Evolutionary conservation across 23 tunicate species (phyloP), one percentile per base, ranked within the genome.

Genomic region (Clavelina lepadiformis): DNA sequence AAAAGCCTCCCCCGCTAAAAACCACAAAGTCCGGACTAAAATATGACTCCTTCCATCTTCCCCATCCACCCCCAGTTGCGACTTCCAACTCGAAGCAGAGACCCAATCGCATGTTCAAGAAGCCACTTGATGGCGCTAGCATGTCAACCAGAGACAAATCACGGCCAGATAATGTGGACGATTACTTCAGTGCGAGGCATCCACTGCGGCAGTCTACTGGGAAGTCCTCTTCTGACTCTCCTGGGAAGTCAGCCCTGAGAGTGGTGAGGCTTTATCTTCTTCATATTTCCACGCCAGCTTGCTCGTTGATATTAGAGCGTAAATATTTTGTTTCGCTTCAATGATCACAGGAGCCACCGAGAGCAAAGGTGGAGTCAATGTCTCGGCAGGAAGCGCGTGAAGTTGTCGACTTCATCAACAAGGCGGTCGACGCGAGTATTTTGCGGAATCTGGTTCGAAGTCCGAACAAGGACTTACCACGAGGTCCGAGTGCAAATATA

Each of bases 331-430:
- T 56, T 56, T 23, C 26, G 27, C 61, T 30, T 61, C 27, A 13
- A 61, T n/a, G 41, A 23, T 41, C 28, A 6, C 61, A 77, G 76
- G 73, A 82, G 31, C 56, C 76, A 13, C 72, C 89, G 3, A 80
- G 58, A 31, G 89, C 73, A 5, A 73, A 73, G 26, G 76, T 82
- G 18, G 89, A 82, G 46, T 58, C 89, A 5, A 73, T 80, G 78
- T 80, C 86, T 22, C 56, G 76, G 23, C 79, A 80, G 35, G 86
- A 80, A 55, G 86, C 80, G 24, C 68, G 89, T 1, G 89, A 82
- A 33, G 80, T 82, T 7, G 80, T 82, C 19, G 80, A 82, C 31
- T 66, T 82, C 69, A 82, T 82, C 41, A 82, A 82, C 80, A 82
- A 82, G 58, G 80, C 89, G 7, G 66, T 82, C 22, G 89, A 82